Conservation (phyloP, 2,888 invertebrate genomes). For the Trachelus tabidus region DNA sequence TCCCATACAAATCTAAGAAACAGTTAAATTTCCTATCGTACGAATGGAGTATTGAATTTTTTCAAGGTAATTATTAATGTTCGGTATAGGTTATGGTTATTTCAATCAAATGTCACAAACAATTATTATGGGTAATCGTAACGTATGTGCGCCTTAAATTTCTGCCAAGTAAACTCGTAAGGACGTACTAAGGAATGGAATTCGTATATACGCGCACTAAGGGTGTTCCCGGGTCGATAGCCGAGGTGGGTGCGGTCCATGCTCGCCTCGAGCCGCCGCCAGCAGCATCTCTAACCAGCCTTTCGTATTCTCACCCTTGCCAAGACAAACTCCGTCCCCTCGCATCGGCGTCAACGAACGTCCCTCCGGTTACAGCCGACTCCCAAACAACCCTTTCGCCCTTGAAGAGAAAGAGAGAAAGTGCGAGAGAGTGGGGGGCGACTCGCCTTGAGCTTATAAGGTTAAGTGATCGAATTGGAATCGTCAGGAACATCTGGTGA, state of each 20-base stretch:
- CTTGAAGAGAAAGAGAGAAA: neutral
- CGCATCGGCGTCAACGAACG: neutral
- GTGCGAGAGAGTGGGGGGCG: neutral
- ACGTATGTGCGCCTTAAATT: neutral
- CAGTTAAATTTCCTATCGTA: no score
- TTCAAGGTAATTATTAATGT: neutral
- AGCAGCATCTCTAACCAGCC: constrained; percentile 40
- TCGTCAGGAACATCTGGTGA: neutral
- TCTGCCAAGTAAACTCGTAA: neutral
- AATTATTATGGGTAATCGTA: neutral
- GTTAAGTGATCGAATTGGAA: neutral
- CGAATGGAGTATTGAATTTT: no score
- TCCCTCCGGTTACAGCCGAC: neutral
- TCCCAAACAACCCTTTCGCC: constrained; percentile 4
- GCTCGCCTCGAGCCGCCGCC: constrained; percentile 37
- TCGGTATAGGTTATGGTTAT: neutral
- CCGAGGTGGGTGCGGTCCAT: constrained; percentile 57
- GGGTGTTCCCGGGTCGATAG: constrained; percentile 57
- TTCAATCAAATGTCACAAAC: neutral
- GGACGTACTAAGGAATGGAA: constrained; percentile 38
- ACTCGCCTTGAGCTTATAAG: neutral
- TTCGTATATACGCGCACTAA: constrained; percentile 42
- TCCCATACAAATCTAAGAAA: neutral
- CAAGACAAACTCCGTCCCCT: neutral
- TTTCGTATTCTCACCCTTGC: constrained; percentile 1